phyloP scores from a whole-genome alignment of 2,113 vertebrate species.

The Dromas ardeola region DNA sequence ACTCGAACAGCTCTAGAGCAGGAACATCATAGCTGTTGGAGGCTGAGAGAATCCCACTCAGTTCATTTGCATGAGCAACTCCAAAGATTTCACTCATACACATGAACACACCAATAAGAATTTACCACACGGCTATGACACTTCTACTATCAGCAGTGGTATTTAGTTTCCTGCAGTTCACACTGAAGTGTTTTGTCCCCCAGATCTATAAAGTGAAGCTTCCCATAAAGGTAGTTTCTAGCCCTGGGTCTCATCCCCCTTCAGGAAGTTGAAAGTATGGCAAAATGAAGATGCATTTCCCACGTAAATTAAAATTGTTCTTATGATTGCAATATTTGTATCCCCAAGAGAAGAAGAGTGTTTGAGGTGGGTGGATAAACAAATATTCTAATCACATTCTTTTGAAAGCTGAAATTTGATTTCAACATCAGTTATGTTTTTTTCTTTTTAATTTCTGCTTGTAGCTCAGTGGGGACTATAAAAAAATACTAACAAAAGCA shows the following conservation, averaged over 20 bases:
- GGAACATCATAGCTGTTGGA: background rate
- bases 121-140: background rate
- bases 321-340: constrained; percentile 44
- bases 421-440: background rate
- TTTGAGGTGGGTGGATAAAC: constrained; percentile 49
- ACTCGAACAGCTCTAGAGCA: background rate
- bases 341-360: constrained; percentile 19
- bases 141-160: background rate
- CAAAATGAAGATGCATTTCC: constrained; percentile 31
- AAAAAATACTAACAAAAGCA: background rate
- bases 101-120: background rate
- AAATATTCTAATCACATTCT: constrained; percentile 49
- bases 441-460: background rate
- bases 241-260: background rate
- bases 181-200: background rate
- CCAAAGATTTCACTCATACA: background rate
- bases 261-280: background rate
- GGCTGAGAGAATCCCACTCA: background rate
- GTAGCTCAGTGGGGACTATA: background rate
- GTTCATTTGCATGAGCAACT: background rate
- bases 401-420: constrained; percentile 33
- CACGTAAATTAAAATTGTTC: constrained; percentile 45
- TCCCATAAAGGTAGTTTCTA: background rate
- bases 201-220: background rate
- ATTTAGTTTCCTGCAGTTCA: background rate